Evolutionary conservation across 2,888 invertebrate genomes (phyloP).

Genomic region (Geotrupes spiniger): DNA sequence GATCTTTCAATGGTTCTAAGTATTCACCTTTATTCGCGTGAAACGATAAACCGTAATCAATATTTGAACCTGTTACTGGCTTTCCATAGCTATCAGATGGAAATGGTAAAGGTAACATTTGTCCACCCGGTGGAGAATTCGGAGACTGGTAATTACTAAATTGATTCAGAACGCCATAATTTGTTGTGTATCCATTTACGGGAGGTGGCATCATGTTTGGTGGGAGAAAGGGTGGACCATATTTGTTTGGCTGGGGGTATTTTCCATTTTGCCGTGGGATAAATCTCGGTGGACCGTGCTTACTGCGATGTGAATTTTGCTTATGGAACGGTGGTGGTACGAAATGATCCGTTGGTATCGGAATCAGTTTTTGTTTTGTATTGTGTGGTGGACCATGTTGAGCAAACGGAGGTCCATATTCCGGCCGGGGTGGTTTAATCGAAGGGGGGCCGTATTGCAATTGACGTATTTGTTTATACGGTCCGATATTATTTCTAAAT

Average conservation of each 20-base stretch:
- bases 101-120: slow-evolving; percentile 11
- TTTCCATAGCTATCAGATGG: slow-evolving; percentile 40
- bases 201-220: slow-evolving; percentile 27
- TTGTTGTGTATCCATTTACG: slow-evolving; percentile 28
- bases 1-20: slow-evolving; percentile 33
- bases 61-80: slow-evolving; percentile 45
- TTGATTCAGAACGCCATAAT: slow-evolving; percentile 12
- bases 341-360: no score
- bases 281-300: slow-evolving; percentile 22
- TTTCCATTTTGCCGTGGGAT: slow-evolving; percentile 20
- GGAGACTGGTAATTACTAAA: not conserved
- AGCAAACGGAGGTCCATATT: slow-evolving; percentile 25
- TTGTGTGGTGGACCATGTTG: slow-evolving; percentile 25
- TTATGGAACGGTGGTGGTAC: no score
- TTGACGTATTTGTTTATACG: not conserved
- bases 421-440: slow-evolving; percentile 16
- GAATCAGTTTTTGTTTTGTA: no score
- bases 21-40: slow-evolving; percentile 31
- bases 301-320: not conserved
- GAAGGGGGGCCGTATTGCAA: slow-evolving; percentile 22
- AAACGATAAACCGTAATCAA: slow-evolving; percentile 14
- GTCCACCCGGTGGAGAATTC: slow-evolving; percentile 8
- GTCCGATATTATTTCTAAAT: no score
- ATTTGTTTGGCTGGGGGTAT: slow-evolving; percentile 21
- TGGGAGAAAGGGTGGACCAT: slow-evolving; percentile 24